phyloP scores from a whole-genome alignment of 2,888 invertebrate genomes.

The Caenorhabditis panamensis region DNA sequence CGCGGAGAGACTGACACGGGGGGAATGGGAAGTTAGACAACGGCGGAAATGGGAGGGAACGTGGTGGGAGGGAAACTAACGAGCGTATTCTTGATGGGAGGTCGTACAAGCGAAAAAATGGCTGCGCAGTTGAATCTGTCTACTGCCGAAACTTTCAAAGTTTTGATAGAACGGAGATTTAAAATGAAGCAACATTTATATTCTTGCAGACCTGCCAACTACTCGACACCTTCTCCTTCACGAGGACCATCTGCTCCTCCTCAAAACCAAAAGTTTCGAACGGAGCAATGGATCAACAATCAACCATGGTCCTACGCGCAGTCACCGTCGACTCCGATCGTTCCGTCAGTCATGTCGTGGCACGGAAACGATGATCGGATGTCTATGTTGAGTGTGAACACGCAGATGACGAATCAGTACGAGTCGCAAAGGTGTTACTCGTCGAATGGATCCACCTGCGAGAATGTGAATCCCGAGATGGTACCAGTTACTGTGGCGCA shows the following conservation, averaged over 20 bases:
- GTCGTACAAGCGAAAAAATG: conserved; percentile 10
- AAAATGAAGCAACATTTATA: too few species aligned
- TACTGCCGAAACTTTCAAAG: conserved; percentile 11
- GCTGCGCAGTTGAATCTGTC: background rate
- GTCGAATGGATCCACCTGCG: conserved; percentile 59
- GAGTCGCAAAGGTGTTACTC: conserved; percentile 57
- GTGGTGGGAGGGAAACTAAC: conserved; percentile 10
- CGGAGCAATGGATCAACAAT: conserved; percentile 57
- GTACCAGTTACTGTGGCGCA: conserved; percentile 2
- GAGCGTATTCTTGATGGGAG: conserved; percentile 26
- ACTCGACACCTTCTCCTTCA: conserved; percentile 41
- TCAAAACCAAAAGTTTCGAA: conserved; percentile 36
- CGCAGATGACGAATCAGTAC: conserved; percentile 46
- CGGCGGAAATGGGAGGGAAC: conserved; percentile 27
- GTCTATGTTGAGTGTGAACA: conserved; percentile 63
- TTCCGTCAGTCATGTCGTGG: conserved; percentile 54
- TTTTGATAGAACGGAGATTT: too few species aligned
- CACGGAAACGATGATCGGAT: conserved; percentile 53
- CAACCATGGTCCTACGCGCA: conserved; percentile 51
- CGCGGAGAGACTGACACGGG: background rate
- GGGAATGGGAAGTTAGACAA: too few species aligned
- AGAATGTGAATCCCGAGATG: conserved; percentile 60
- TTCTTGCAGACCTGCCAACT: conserved; percentile 21
- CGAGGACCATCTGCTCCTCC: conserved; percentile 20
- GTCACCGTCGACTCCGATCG: conserved; percentile 50